Evolutionary conservation across 2,113 vertebrate genomes (phyloP), one percentile per base, ranked within the genome.

Genomic region (Elachura formosa): DNA sequence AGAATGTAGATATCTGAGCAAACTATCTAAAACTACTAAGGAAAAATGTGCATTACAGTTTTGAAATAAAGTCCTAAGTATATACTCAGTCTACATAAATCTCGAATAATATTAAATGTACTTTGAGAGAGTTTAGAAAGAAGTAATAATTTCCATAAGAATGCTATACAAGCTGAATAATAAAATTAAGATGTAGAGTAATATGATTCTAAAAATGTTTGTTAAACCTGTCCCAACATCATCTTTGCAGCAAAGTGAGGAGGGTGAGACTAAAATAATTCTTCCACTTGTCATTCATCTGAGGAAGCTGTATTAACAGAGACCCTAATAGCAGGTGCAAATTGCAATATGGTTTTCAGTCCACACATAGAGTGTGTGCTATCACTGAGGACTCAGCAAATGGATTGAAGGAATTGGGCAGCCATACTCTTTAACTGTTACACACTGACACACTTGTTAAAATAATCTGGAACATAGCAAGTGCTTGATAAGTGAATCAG

Each of bases 401-500:
- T 3, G 22, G 85, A 74, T 18, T 83, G 81, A 73, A 82, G 55
- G 83, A 72, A 80, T 75, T 91, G 52, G 38, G 34, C 72, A 93
- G 64, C 62, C 68, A 11, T 43, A 89, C 69, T 49, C 62, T 51
- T 29, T 64, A 69, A 54, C 58, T 59, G 62, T 73, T 92, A 71
- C 78, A 90, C 56, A 29, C 69, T 56, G 66, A 33, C 43, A 52
- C 36, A 34, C 54, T 92, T 93, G 86, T 86, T 95, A 96, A 93
- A 94, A 84, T 93, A 87, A 96, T 86, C 91, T 89, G 77, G 59
- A 96, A 91, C 41, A 52, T 1, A 81, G 49, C 67, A 73, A 93
- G n/a, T 29, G 56, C 66, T 94, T 73, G 73, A 75, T 94, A 97
- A 95, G 33, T 77, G 78, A 69, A 68, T 31, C 55, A 77, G 38